Evolutionary conservation across 2,113 vertebrate species (phyloP), one percentile per base, ranked within the genome.

Genomic region (Sminthopsis crassicaudata): DNA sequence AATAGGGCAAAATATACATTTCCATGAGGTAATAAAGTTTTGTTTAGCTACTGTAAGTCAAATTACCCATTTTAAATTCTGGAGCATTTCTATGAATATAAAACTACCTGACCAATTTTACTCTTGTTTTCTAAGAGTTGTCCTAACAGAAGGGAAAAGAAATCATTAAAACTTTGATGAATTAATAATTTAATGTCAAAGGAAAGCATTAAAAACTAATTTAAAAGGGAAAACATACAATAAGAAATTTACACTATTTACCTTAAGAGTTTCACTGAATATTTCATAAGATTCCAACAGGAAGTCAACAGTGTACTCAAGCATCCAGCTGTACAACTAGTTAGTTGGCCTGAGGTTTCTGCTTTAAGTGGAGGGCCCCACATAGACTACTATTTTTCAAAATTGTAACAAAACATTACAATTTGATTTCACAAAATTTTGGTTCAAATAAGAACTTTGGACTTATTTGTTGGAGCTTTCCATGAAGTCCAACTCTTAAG

Each of bases 361-460:
- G 55, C 91, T 7, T 53, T 76, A 84, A 92, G 24, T 52, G 94
- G 42, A 93, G 92, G 95, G 84, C n/a, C 94, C 91, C 94, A 52
- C 90, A 94, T 8, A 94, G 53, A 57, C 36, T 76, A n/a, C 90
- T 76, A 93, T 22, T 50, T 84, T 36, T 95, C 91, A 93, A 95
- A 94, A 93, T 52, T 76, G 76, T 46, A 97, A 90, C 50, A 93
- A 89, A 22, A 84, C 36, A 67, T 48, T 92, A 55, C 36, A 76
- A 95, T 48, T 94, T 95, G 51, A 91, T 92, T 94, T 90, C 94
- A 89, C 42, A 89, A 94, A 93, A 76, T 91, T 57, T 55, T 50
- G 92, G 25, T 50, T 91, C 89, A 96, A 94, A 89, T 88, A 93
- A 94, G 22, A 95, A 96, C 53, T 42, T 94, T 10, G 92, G 36